Percentiles rank a stretch among this genome's conserved stretches.
Conservation (phyloP, 2,113 vertebrate genomes). For the Cettia cetti region DNA sequence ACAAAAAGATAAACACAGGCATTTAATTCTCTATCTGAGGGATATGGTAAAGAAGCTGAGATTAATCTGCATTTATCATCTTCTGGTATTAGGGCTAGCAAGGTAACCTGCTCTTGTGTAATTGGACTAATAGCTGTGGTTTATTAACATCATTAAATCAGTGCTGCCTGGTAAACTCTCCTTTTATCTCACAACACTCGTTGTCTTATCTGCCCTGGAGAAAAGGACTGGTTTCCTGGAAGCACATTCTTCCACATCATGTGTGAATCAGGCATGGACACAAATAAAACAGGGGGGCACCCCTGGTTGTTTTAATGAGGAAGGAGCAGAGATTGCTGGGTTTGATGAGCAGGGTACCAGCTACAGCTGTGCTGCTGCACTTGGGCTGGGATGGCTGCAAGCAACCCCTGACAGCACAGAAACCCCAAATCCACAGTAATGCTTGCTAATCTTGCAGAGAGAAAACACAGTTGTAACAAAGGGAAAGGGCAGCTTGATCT, state of each 20-base stretch:
- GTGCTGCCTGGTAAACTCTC: constrained; percentile 8
- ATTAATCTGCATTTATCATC: constrained; percentile 26
- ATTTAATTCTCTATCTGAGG: neutral
- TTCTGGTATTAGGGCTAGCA: neutral
- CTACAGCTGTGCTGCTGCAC: neutral
- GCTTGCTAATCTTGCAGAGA: neutral
- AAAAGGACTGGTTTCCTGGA: neutral
- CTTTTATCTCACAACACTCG: neutral
- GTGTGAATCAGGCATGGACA: neutral
- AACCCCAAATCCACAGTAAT: neutral
- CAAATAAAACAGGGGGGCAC: rapidly evolving
- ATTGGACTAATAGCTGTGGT: constrained; percentile 32
- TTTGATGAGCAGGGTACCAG: neutral
- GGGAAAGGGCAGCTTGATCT: neutral
- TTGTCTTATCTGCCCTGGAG: neutral
- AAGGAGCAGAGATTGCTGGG: neutral
- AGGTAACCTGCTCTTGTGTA: constrained; percentile 5
- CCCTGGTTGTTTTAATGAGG: neutral
- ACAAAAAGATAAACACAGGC: neutral
- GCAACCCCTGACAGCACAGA: neutral
- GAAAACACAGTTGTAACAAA: neutral
- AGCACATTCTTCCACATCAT: neutral
- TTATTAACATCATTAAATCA: constrained; percentile 44
- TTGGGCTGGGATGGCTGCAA: neutral
- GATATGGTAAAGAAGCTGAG: neutral